Percentiles rank a stretch among this genome's conserved stretches.
Evolutionary conservation across 2,797 vertebrate species (phyloP).

Genomic region (Thunnus albacares): DNA sequence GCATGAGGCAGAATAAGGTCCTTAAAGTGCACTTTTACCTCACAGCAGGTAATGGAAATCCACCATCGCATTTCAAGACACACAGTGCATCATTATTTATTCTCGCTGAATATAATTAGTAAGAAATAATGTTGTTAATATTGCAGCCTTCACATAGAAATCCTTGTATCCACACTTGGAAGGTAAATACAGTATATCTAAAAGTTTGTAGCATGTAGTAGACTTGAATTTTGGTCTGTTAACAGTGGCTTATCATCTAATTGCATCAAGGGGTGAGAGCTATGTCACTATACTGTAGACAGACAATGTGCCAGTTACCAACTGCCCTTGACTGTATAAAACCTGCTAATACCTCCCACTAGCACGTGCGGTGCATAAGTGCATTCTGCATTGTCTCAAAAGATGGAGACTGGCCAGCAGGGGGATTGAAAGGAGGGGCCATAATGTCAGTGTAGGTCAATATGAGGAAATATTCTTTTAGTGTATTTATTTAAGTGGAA

Average conservation of each 20-base stretch:
- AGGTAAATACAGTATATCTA: not conserved
- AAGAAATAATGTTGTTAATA: conserved; percentile 5
- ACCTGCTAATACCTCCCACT: conserved; percentile 42
- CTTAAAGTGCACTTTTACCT: conserved; percentile 69
- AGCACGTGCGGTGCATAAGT: not conserved
- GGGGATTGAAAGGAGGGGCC: not conserved
- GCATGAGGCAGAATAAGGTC: conserved; percentile 60
- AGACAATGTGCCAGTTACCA: conserved; percentile 47
- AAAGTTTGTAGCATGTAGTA: not conserved
- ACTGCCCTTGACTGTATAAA: conserved; percentile 30
- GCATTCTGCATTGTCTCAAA: not conserved
- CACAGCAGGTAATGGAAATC: conserved; percentile 57
- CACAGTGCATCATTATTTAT: not conserved
- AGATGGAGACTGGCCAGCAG: conserved; percentile 3
- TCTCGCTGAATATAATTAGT: not conserved
- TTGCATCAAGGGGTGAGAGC: conserved; percentile 28
- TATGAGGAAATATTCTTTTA: not conserved
- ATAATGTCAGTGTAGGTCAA: not conserved
- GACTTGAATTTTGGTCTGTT: not conserved
- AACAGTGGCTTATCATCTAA: conserved; percentile 29
- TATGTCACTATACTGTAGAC: conserved; percentile 37
- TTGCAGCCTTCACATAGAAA: not conserved
- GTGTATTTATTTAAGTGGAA: not conserved
- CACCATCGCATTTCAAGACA: conserved; percentile 37
- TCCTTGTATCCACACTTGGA: not conserved